A percentile compares a stretch with the other conserved stretches of the same genome.
These are phyloP conservation scores for Lycophotia porphyrea DNA, from an alignment of 2,888 invertebrate species.

Conservation along the genomic window DNA sequence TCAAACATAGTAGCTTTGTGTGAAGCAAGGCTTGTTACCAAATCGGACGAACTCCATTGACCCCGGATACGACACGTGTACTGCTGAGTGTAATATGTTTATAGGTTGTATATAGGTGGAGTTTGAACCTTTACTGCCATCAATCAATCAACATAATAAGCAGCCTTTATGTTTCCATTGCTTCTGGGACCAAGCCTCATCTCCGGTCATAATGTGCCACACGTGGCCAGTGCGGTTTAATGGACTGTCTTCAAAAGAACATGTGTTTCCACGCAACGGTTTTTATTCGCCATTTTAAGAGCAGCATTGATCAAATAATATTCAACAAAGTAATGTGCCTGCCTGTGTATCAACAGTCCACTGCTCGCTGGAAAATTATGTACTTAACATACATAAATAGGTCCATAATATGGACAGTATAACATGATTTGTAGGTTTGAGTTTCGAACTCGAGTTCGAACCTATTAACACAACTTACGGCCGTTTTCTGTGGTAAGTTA, in stretches of 20 bases:
- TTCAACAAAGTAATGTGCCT: not conserved
- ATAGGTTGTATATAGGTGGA: not conserved
- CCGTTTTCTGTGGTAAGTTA: no score
- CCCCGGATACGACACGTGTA: conserved; percentile 10
- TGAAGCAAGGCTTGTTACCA: conserved; percentile 43
- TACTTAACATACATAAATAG: not conserved
- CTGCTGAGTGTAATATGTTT: not conserved
- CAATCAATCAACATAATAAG: not conserved
- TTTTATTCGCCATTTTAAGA: not conserved
- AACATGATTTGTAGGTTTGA: not conserved
- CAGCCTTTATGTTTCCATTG: not conserved
- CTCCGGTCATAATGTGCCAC: not conserved
- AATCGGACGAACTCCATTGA: conserved; percentile 46
- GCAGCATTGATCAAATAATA: not conserved
- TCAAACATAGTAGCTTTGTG: conserved; percentile 40
- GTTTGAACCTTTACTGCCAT: not conserved
- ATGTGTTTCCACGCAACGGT: not conserved
- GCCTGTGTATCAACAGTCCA: not conserved
- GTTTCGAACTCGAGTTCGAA: not conserved
- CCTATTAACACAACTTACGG: no score
- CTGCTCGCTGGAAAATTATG: not conserved
- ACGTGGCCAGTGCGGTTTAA: not conserved
- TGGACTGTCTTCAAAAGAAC: not conserved
- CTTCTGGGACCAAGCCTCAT: not conserved
- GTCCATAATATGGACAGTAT: not conserved